Base-by-base conservation (phyloP, 2,797 vertebrate genomes). In the Lacerta bilineata region DNA sequence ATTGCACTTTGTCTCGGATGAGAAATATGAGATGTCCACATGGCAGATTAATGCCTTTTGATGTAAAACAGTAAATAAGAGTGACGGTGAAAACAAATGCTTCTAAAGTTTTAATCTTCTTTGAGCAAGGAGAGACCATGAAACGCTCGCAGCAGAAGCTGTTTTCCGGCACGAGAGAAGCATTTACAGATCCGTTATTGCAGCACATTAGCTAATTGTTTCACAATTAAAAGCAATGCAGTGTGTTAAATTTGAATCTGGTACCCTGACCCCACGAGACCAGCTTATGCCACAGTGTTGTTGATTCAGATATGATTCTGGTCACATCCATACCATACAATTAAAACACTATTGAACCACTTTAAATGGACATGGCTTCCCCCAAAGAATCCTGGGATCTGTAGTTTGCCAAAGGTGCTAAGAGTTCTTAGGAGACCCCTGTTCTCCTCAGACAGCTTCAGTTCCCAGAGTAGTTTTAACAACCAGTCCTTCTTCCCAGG, bases 131-230 rank as follows among this genome's bases (percentile, higher is more conserved):
- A 82, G 61, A 41, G 75, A 61, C 82, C 43, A 74, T 36, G 78
- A 78, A 27, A 3, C 7, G 25, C 59, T 75, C 4, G 25, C 29
- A 23, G 50, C 88, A 1, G 17, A 75, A 13, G 94, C 93, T 94
- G 80, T 80, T 93, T 89, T 85, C 20, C 81, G 90, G 78, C 27
- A 69, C 90, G 76, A 76, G 68, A 87, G 87, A 92, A 82, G 91
- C 50, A 69, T 94, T 94, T 94, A 80, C n/a, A 90, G 91, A 93
- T 91, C 88, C 55, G 71, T 94, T 93, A 90, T 94, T 93, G 93
- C 85, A 81, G 83, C 83, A 72, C 64, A 0, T 0, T 85, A 90
- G 94, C 91, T 93, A 92, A 94, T 94, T 90, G 93, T 94, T 33
- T 94, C 93, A 91, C 87, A 64, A 27, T n/a, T 91, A 93, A 90